Percentiles rank a stretch among this genome's conserved stretches.
Conservation (phyloP, 2,113 vertebrate species). For the Gobio gobio region DNA sequence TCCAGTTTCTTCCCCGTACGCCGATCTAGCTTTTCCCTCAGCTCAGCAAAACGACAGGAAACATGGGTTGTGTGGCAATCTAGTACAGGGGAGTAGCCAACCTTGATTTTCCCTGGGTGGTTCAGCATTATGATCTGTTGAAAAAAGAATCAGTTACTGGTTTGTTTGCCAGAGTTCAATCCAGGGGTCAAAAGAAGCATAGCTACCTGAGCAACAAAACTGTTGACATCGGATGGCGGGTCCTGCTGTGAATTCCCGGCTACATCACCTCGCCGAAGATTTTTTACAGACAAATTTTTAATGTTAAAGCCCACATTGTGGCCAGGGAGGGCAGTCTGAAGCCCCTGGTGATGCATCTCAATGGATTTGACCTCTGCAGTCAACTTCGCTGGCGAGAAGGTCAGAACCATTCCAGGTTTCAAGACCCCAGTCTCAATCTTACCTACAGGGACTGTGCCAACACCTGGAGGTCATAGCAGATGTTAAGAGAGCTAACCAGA, state of each 20-base stretch:
- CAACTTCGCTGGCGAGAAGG: conserved; percentile 75
- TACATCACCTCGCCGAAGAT: conserved; percentile 72
- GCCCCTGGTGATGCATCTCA: conserved; percentile 74
- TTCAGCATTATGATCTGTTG: conserved; percentile 81
- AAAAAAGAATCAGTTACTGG: neutral
- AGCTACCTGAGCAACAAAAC: conserved; percentile 76
- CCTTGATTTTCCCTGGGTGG: conserved; percentile 80
- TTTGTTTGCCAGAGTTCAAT: neutral
- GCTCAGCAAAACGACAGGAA: conserved; percentile 79
- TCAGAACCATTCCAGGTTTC: conserved; percentile 79
- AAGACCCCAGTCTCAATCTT: conserved; percentile 77
- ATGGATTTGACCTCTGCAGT: conserved; percentile 79
- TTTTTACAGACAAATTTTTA: conserved; percentile 77
- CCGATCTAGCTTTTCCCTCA: conserved; percentile 79
- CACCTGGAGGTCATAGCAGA: conserved; percentile 60
- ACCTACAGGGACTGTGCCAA: conserved; percentile 73
- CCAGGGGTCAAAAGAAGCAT: neutral
- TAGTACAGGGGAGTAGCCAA: conserved; percentile 79
- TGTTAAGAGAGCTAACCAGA: neutral
- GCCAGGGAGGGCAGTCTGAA: conserved; percentile 73
- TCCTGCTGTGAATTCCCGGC: conserved; percentile 79
- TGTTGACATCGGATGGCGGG: conserved; percentile 75
- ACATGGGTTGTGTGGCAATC: conserved; percentile 83
- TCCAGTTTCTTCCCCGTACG: conserved; percentile 77
- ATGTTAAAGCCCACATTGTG: conserved; percentile 80